These are phyloP conservation scores for Eilema depressum DNA, from an alignment of 2,888 invertebrate species.

Conservation along the genomic window DNA sequence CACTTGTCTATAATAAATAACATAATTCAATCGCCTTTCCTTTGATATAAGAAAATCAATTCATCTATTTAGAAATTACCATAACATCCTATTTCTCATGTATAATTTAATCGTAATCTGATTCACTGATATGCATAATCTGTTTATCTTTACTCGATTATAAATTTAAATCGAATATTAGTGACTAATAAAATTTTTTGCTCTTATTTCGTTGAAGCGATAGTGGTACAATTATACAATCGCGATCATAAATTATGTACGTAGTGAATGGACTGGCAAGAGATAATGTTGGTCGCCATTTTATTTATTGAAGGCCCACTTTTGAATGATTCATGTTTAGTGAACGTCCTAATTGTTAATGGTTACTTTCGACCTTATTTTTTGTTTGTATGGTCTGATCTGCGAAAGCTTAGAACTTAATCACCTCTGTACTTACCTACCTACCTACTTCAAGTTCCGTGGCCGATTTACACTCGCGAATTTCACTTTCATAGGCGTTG, in stretches of 20 bases:
- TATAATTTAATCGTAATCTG: background rate
- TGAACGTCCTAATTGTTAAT: conserved; percentile 46
- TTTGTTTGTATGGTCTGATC: conserved; percentile 26
- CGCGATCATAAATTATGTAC: conserved; percentile 18
- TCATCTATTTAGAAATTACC: background rate
- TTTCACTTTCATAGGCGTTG: conserved; percentile 30
- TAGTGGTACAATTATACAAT: conserved; percentile 9
- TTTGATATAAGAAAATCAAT: conserved; percentile 43
- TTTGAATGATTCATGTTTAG: conserved; percentile 26
- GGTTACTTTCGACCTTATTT: conserved; percentile 36
- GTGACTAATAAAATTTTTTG: background rate
- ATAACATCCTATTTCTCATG: conserved; percentile 21
- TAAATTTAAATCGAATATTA: conserved; percentile 3
- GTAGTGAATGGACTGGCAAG: conserved; percentile 26
- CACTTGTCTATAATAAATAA: conserved; percentile 36
- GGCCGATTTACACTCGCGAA: conserved; percentile 13
- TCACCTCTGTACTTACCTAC: background rate
- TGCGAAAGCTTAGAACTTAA: conserved; percentile 35
- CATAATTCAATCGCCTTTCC: conserved; percentile 41
- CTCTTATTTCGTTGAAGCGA: background rate
- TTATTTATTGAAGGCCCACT: conserved; percentile 32
- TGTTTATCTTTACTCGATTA: background rate
- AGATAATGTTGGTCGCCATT: background rate
- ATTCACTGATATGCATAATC: background rate
- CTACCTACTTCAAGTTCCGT: conserved; percentile 15